A percentile compares a stretch with the other conserved stretches of the same genome.
Evolutionary conservation across 2,797 vertebrate species (phyloP).

Genomic region (Poecilia wingei): DNA sequence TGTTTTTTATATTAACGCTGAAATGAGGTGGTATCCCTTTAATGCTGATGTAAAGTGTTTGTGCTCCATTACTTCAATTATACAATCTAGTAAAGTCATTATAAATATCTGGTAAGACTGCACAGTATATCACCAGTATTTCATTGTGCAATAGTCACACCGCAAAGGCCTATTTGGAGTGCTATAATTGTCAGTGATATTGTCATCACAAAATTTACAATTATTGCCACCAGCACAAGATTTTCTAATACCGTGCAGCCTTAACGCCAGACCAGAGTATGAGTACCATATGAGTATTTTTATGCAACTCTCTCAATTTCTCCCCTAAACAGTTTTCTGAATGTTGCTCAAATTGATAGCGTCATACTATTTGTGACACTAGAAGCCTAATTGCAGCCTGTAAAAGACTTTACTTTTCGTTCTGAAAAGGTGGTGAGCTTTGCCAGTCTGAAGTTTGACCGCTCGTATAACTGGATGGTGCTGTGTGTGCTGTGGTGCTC

Average conservation of each 20-base stretch:
- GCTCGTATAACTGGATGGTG: slow-evolving; percentile 91
- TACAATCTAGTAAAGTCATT: neutral
- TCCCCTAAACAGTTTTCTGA: neutral
- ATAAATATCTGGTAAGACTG: neutral
- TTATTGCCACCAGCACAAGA: neutral
- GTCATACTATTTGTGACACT: neutral
- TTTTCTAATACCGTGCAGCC: neutral
- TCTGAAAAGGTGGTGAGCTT: slow-evolving; percentile 90
- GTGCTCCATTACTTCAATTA: neutral
- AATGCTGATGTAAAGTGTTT: neutral
- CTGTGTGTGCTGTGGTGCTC: slow-evolving; percentile 94
- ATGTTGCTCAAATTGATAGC: neutral
- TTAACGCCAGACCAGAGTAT: neutral
- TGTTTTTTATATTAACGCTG: neutral
- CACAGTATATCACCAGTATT: neutral
- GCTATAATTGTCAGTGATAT: neutral
- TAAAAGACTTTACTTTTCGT: neutral
- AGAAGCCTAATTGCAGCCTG: neutral
- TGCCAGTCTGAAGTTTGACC: slow-evolving; percentile 88
- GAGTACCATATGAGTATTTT: neutral
- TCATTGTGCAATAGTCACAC: neutral
- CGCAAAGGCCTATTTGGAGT: neutral
- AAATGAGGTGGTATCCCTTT: neutral
- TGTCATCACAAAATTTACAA: neutral
- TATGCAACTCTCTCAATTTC: neutral